A percentile compares a stretch with the other conserved stretches of the same genome.
These are phyloP conservation scores for Peromyscus californicus DNA, from an alignment of 2,113 vertebrate genomes.

Conservation along the genomic window DNA sequence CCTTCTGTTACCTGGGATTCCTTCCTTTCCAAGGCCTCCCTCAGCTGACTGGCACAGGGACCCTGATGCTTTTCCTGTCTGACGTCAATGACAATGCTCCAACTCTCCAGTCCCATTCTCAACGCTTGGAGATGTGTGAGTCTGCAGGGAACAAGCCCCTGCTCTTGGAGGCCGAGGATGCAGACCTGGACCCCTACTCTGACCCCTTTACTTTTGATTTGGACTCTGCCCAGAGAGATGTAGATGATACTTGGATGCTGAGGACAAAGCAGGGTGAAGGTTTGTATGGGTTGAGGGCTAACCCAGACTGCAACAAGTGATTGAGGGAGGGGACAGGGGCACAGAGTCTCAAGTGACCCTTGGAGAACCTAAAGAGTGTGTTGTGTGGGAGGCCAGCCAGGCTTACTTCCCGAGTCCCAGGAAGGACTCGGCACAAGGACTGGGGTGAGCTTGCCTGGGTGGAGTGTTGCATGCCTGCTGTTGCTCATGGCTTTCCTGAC, in stretches of 20 bases:
- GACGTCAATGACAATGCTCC: conserved; percentile 89
- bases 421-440: background rate
- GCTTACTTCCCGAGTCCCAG: background rate
- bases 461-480: rapidly evolving
- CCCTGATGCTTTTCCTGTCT: conserved; percentile 86
- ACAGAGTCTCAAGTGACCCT: rapidly evolving
- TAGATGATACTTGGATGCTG: conserved; percentile 86
- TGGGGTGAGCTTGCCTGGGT: background rate
- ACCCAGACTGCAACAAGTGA: background rate
- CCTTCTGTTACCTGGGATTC: rapidly evolving
- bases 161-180: conserved; percentile 79
- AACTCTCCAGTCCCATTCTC: conserved; percentile 57
- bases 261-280: conserved; percentile 73
- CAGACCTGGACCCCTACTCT: conserved; percentile 82
- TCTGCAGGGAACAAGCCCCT: conserved; percentile 69
- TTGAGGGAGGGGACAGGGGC: background rate
- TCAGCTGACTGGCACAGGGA: conserved; percentile 85
- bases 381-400: background rate
- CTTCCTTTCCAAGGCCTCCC: conserved; percentile 85
- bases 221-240: conserved; percentile 40
- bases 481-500: background rate
- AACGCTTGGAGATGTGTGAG: conserved; percentile 82
- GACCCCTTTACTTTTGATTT: conserved; percentile 89
- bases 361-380: background rate
- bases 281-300: too few relatives aligned